Evolutionary conservation across 2,113 vertebrate genomes (phyloP).

Genomic region (Cairina moschata): DNA sequence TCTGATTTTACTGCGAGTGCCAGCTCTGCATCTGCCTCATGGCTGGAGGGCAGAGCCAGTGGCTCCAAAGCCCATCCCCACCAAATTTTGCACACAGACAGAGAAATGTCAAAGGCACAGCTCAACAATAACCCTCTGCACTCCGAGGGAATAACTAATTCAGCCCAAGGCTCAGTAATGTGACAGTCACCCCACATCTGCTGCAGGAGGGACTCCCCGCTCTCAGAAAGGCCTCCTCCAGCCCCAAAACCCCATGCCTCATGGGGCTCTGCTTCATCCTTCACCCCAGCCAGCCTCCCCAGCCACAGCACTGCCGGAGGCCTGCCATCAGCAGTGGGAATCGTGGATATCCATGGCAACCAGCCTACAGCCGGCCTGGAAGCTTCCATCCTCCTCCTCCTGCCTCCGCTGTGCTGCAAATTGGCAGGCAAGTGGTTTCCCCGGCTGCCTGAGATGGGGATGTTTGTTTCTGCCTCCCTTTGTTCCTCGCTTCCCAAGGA

Average conservation of each 20-base stretch:
- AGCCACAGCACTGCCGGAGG: slow-evolving; percentile 85
- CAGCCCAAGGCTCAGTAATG: neutral
- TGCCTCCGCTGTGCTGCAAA: slow-evolving; percentile 79
- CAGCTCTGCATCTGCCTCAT: neutral
- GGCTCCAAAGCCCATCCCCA: neutral
- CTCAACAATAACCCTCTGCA: neutral
- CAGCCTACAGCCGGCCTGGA: slow-evolving; percentile 86
- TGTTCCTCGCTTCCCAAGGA: neutral
- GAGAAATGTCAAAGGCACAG: neutral
- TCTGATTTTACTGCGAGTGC: neutral
- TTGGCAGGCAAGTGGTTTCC: slow-evolving; percentile 73
- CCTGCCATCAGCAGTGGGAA: slow-evolving; percentile 91
- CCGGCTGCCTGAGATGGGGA: slow-evolving; percentile 69
- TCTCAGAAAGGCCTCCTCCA: neutral
- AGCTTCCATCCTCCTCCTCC: slow-evolving; percentile 90
- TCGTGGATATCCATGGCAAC: slow-evolving; percentile 98
- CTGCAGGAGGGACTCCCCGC: neutral
- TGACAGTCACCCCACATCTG: neutral
- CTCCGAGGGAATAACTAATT: neutral
- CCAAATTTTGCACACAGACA: neutral
- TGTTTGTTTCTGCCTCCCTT: slow-evolving; percentile 66
- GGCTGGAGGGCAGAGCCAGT: neutral
- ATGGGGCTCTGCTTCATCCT: slow-evolving; percentile 75
- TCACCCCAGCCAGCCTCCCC: slow-evolving; percentile 81
- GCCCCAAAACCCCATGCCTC: slow-evolving; percentile 56